Evolutionary conservation across 1,140 invertebrate species (phyloP).

Genomic region (Dysdera silvatica): DNA sequence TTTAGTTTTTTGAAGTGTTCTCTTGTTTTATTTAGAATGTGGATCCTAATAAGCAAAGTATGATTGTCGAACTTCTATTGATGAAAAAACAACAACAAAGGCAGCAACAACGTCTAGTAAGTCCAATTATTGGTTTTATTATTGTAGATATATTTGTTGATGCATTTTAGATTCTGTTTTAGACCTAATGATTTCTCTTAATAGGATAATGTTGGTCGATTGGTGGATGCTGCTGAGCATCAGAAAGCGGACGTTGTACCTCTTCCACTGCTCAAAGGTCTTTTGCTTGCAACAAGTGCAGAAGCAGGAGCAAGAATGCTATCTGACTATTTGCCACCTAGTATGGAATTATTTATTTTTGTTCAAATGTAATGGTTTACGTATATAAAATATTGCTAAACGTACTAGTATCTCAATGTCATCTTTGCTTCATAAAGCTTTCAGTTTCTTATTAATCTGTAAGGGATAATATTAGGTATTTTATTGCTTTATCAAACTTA

Average conservation of each 20-base stretch:
- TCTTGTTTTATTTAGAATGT: conserved; percentile 37
- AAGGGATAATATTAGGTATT: too few species aligned
- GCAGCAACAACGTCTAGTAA: conserved; percentile 44
- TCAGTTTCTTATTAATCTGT: too few species aligned
- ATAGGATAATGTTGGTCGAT: conserved; percentile 34
- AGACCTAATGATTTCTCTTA: too few species aligned
- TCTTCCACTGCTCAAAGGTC: conserved; percentile 40
- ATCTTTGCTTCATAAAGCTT: too few species aligned
- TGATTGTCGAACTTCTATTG: conserved; percentile 44
- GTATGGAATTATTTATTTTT: too few species aligned
- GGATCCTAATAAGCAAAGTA: conserved; percentile 44
- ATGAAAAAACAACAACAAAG: conserved; percentile 46
- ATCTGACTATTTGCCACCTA: too few species aligned
- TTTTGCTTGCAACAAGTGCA: conserved; percentile 40
- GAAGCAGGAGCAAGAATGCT: conserved; percentile 41
- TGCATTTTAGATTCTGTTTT: too few species aligned
- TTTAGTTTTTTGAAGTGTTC: background rate
- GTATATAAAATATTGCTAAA: too few species aligned
- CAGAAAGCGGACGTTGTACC: conserved; percentile 41
- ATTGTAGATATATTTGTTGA: too few species aligned
- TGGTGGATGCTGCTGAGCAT: conserved; percentile 43
- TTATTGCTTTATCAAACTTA: too few species aligned
- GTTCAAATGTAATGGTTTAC: too few species aligned
- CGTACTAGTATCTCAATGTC: too few species aligned
- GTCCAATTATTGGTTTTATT: conserved; percentile 9